These are phyloP conservation scores for Euwallacea fornicatus DNA, from an alignment of 1,140 invertebrate genomes.

Conservation along the genomic window DNA sequence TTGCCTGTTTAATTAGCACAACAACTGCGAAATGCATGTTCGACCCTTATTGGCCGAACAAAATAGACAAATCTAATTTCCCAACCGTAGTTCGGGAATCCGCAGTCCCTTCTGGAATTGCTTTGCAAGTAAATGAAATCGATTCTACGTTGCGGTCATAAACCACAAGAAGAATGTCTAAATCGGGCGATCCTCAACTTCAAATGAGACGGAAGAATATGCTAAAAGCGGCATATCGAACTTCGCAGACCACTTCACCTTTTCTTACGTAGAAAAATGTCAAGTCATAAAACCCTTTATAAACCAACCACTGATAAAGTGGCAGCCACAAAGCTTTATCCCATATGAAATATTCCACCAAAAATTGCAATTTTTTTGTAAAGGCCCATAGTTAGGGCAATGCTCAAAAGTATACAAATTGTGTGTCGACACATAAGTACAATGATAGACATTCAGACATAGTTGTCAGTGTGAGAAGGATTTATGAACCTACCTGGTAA, in stretches of 20 bases:
- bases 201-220: conserved; percentile 24
- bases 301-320: too few relatives aligned
- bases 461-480: conserved; percentile 10
- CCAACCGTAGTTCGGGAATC: background rate
- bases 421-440: too few relatives aligned
- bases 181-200: background rate
- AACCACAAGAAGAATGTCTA: conserved; percentile 22
- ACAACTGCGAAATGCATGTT: background rate
- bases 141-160: background rate
- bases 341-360: too few relatives aligned
- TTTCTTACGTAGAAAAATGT: conserved; percentile 28
- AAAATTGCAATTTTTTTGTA: too few relatives aligned
- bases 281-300: conserved; percentile 16
- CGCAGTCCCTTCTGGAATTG: background rate
- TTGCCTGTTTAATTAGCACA: too few relatives aligned
- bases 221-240: conserved; percentile 17
- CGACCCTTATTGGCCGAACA: background rate
- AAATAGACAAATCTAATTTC: background rate
- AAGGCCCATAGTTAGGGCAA: too few relatives aligned
- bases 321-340: too few relatives aligned
- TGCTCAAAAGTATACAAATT: too few relatives aligned
- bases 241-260: conserved; percentile 29
- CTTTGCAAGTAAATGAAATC: background rate
- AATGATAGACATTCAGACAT: background rate
- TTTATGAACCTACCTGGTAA: conserved; percentile 23